Conservation (phyloP, 2,888 invertebrate genomes). For the Folsomia manolachei region DNA sequence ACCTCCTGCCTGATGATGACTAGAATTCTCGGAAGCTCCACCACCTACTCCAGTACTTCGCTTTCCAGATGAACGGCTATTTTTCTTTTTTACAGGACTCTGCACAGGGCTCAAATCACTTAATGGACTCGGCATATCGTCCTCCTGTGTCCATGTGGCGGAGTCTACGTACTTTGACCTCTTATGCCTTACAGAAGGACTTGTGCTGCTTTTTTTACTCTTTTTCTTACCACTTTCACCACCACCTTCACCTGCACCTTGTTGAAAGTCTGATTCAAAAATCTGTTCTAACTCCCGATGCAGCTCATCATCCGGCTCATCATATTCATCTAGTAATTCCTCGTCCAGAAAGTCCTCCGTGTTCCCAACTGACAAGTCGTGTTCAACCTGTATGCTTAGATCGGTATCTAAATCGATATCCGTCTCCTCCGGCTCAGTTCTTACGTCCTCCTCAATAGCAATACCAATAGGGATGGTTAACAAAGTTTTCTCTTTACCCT, state of each 20-base stretch:
- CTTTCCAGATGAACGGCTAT: background rate
- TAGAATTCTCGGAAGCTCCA: conserved; percentile 5
- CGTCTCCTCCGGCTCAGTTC: conserved; percentile 5
- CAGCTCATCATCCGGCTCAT: conserved; percentile 35
- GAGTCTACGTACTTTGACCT: conserved; percentile 39
- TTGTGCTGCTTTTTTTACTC: background rate
- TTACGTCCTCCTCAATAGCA: background rate
- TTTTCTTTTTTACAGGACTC: conserved; percentile 37
- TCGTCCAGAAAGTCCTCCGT: conserved; percentile 25
- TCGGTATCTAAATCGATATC: conserved; percentile 24
- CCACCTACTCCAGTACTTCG: conserved; percentile 16
- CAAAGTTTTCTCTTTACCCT: conserved; percentile 5
- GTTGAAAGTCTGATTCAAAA: conserved; percentile 29
- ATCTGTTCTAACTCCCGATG: conserved; percentile 33
- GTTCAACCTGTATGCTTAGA: conserved; percentile 19
- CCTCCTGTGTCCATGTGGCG: conserved; percentile 49
- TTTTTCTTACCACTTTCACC: background rate
- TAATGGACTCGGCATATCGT: conserved; percentile 49
- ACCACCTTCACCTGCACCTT: background rate
- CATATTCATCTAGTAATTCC: conserved; percentile 37
- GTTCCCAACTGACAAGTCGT: conserved; percentile 27
- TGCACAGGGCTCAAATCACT: conserved; percentile 43
- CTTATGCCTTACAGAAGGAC: too few relatives aligned
- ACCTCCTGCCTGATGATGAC: conserved; percentile 6
- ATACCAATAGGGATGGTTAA: background rate